Base-by-base conservation (phyloP, 2,113 vertebrate genomes). In the Pseudopodoces humilis region DNA sequence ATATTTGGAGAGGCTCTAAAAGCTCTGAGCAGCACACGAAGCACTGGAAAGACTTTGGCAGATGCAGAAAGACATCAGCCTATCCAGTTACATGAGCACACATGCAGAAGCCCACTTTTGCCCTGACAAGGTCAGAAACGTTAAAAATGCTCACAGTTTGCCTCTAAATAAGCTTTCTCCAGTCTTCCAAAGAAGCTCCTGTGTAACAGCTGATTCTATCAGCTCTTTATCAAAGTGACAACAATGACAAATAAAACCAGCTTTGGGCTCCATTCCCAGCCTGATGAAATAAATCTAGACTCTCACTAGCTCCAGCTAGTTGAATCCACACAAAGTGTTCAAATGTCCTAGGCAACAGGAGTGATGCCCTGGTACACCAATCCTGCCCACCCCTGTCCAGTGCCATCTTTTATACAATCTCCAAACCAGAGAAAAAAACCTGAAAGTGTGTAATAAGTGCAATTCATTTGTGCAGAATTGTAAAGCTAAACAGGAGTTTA, bases 81-180 rank as follows among this genome's bases (percentile, higher is more conserved):
- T 28, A 5, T 22, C 15, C 25, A 23, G n/a, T 41, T 25, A 71
- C 2, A 0, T 7, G 9, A 13, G 6, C 13, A 50, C 10, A 56
- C 4, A 53, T 0, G 0, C 16, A 70, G 12, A 37, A 77, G 6
- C 6, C 9, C 8, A 28, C 43, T 82, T 91, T 78, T 79, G 24
- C 37, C 25, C 5, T 10, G 5, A 69, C 8, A 41, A 39, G 58
- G 31, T 55, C 7, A 81, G 37, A 77, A 74, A 53, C 0, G 0
- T 31, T 58, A 37, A 35, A 91, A 92, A 81, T 13, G 15, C 31
- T 63, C 43, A 47, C 4, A 18, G 15, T 27, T 9, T 67, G 18
- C 25, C 44, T 46, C 13, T 47, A 82, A 78, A 33, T 23, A 60
- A 69, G 35, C 20, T 53, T 82, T 64, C 16, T 62, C 16, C 44